Base-by-base conservation (phyloP, 2,888 invertebrate genomes). In the Dolomedes plantarius region DNA sequence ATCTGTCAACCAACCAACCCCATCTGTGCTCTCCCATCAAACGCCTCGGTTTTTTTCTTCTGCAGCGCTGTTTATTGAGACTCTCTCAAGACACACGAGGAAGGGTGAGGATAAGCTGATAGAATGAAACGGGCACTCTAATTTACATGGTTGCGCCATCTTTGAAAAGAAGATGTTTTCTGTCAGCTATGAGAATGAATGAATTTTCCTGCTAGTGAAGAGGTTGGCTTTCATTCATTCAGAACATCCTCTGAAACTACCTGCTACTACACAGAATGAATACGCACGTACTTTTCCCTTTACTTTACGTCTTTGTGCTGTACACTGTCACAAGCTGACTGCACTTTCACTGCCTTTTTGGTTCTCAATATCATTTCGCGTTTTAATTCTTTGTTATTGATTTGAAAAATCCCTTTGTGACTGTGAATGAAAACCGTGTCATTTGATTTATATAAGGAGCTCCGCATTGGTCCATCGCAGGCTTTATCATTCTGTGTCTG, bases 181-280 rank as follows among this genome's bases (percentile, higher is more conserved):
- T 36, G 62, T 50, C 68, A 50, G 75, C 7, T 62, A 69, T 73
- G 71, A 36, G 74, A 68, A 65, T 83, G 83, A 83, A 83, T 73
- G 72, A 72, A 78, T 77, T 85, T 85, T 85, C 76, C 83, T 85
- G 73, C 23, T 67, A n/a, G n/a, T n/a, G n/a, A 72, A 50, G 83
- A 85, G 77, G 83, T 85, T 77, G 77, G 50, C 68, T 72, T n/a
- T 62, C 83, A 83, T 85, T 83, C 83, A 83, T 77, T 75, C 65
- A 71, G 39, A 28, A 41, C 79, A 23, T 50, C 56, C 73, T 62
- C n/a, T 50, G 68, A 41, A 13, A 39, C 9, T n/a, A 27, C 6
- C 16, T 19, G 28, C 71, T 16, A n/a, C 31, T n/a, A n/a, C n/a
- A n/a, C n/a, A n/a, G n/a, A n/a, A n/a, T n/a, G n/a, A n/a, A n/a